Evolutionary conservation across 2,797 vertebrate genomes (phyloP), one percentile per base, ranked within the genome.

Genomic region (Acrossocheilus fasciatus): DNA sequence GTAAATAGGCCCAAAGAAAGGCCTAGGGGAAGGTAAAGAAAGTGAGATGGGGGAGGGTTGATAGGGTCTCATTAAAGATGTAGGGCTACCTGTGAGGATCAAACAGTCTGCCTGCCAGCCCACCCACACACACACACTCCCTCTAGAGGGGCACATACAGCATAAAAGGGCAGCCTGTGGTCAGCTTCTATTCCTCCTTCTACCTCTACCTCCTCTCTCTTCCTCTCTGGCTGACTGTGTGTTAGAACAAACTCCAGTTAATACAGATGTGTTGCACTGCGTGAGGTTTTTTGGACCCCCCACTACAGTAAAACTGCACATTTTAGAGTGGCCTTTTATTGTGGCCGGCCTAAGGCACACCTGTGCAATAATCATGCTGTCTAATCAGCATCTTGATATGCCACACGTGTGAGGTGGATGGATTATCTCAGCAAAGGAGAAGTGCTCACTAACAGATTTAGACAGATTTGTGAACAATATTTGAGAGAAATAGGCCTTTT

Each of bases 21-120:
- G 30, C 54, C 43, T n/a, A 30, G 17, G 52, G 23, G 9, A 73
- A 70, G 64, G 64, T 43, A 54, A 69, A 52, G 30, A 79, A 75
- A 66, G 14, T 14, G 72, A 69, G 18, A 34, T 76, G 62, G 23
- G 6, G 47, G 12, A 47, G 30, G 15, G 43, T 17, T 74, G 62
- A 36, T 17, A 26, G 73, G 72, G 43, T 84, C 82, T 85, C 74
- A 86, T 88, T 88, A 86, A 86, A 88, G 59, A 86, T 88, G 80
- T 66, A 88, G 64, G 66, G 43, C 73, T 82, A 88, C 79, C 64
- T 73, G 68, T 78, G 72, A 80, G 66, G 74, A 88, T 88, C 74
- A 88, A 88, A 77, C 47, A 72, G 50, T 34, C 59, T 52, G 34
- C 14, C 72, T 45, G 41, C 68, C 43, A 26, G 76, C 52, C 54